Evolutionary conservation across 1,140 invertebrate genomes (phyloP).

Genomic region (Daktulosphaira vitifoliae): DNA sequence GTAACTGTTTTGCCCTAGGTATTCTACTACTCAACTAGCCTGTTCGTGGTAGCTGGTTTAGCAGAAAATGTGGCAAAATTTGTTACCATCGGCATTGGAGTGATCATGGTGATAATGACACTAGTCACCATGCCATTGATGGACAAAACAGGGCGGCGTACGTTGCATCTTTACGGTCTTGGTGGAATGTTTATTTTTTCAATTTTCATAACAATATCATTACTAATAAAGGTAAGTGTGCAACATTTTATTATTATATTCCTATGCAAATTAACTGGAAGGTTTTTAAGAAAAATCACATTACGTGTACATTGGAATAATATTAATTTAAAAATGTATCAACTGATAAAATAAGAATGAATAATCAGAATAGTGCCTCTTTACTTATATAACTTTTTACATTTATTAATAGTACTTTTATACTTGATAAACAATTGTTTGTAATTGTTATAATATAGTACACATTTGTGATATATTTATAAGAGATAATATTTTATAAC

Average conservation of each 20-base stretch:
- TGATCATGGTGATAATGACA: conserved; percentile 95
- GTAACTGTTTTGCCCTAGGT: conserved; percentile 54
- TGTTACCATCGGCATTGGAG: conserved; percentile 92
- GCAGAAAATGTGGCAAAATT: conserved; percentile 76
- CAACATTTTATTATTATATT: no score
- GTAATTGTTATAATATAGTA: no score
- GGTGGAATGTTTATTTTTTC: conserved; percentile 97
- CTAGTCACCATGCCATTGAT: conserved; percentile 92
- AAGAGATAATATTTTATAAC: no score
- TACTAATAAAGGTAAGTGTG: conserved; percentile 82
- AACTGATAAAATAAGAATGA: not conserved
- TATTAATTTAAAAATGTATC: not conserved
- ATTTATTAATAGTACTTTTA: no score
- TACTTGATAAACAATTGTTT: no score
- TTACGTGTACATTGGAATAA: not conserved
- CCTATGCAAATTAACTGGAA: no score
- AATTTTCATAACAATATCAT: conserved; percentile 93
- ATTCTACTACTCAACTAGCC: conserved; percentile 90
- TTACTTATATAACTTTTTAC: no score
- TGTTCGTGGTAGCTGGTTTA: conserved; percentile 83
- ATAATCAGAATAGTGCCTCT: not conserved
- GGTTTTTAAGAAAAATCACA: no score
- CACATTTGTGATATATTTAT: no score
- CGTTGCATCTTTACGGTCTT: conserved; percentile 88
- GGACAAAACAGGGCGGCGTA: conserved; percentile 86